These are phyloP conservation scores for Dicrurus megarhynchus DNA, from an alignment of 2,113 vertebrate species.

Conservation along the genomic window DNA sequence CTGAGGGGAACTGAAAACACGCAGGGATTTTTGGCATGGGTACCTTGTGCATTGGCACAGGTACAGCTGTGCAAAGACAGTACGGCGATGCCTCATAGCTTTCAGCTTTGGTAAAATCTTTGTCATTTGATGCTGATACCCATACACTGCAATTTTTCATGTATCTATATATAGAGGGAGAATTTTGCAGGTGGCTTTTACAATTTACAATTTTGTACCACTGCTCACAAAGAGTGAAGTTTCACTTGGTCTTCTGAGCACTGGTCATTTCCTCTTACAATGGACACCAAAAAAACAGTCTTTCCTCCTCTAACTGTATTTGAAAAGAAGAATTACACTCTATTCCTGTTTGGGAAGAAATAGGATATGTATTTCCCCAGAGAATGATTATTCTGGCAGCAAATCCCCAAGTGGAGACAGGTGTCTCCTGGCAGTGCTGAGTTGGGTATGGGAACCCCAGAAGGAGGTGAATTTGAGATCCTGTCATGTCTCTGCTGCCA, in stretches of 20 bases:
- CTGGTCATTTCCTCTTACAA: neutral
- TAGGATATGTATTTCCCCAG: neutral
- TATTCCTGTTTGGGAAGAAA: neutral
- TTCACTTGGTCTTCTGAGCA: neutral
- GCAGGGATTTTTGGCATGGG: neutral
- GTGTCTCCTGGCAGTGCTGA: neutral
- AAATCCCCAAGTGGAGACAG: neutral
- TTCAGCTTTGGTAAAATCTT: neutral
- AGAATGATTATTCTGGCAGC: neutral
- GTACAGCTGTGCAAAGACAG: neutral
- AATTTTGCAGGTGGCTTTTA: neutral
- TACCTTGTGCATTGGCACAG: neutral
- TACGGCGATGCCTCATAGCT: neutral
- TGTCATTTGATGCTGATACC: neutral
- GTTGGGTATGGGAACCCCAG: neutral
- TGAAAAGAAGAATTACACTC: neutral
- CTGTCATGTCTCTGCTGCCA: neutral
- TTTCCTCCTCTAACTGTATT: neutral
- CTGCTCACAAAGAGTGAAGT: neutral
- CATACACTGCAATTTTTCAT: neutral
- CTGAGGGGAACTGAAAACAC: neutral
- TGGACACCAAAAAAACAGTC: fast-evolving
- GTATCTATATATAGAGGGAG: neutral
- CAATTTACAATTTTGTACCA: neutral
- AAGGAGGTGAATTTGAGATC: neutral